A percentile compares a stretch with the other conserved stretches of the same genome.
Conservation (phyloP, 2,797 vertebrate species). For the Sebastes minor region DNA sequence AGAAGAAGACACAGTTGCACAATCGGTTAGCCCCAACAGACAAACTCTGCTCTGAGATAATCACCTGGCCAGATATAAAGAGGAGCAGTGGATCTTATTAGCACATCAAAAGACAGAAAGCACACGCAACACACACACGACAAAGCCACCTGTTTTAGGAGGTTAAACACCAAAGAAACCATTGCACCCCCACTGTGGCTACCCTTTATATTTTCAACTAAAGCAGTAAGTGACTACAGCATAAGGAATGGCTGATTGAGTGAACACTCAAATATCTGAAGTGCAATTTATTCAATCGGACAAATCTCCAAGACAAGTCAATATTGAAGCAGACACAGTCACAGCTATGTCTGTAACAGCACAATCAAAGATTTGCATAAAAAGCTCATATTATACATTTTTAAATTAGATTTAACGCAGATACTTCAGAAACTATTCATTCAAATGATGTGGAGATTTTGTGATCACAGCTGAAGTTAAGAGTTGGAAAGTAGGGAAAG, state of each 20-base stretch:
- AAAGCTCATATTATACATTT: constrained; percentile 1
- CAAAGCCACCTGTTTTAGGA: constrained; percentile 7
- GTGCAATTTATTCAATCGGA: neutral
- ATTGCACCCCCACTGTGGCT: neutral
- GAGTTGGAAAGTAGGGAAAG: neutral
- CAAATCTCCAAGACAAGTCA: constrained; percentile 7
- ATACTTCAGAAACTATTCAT: constrained; percentile 1
- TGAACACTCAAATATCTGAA: constrained; percentile 37
- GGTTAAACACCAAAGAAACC: constrained; percentile 28
- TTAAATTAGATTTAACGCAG: constrained; percentile 1
- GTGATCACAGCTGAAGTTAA: neutral
- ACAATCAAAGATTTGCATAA: neutral
- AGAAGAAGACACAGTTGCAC: constrained; percentile 45
- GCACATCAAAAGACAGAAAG: constrained; percentile 49
- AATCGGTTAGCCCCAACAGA: constrained; percentile 24
- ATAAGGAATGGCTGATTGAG: constrained; percentile 23
- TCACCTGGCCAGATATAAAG: constrained; percentile 37
- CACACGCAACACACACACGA: constrained; percentile 12
- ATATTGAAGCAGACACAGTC: neutral
- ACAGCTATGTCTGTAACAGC: neutral
- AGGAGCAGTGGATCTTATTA: constrained; percentile 43
- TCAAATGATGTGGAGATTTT: neutral
- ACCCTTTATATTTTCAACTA: neutral
- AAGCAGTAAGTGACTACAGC: constrained; percentile 3
- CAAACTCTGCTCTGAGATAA: constrained; percentile 20